A percentile compares a stretch with the other conserved stretches of the same genome.
Evolutionary conservation across 1,140 invertebrate genomes (phyloP).

Genomic region (Bacillus rossius): DNA sequence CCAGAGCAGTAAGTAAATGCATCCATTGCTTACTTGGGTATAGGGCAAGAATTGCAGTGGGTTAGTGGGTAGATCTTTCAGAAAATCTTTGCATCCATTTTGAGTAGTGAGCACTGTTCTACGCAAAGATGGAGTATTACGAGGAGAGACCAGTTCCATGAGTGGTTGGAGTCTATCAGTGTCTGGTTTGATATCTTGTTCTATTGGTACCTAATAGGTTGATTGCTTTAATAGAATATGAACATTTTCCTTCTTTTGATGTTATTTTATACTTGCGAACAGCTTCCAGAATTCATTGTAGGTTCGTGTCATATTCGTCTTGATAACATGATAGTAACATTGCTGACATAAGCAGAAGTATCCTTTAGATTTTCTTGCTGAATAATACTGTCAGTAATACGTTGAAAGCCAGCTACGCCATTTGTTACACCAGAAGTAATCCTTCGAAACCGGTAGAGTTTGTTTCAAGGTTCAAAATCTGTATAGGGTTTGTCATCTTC

Average conservation of each 20-base stretch:
- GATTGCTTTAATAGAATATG: neutral
- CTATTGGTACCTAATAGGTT: neutral
- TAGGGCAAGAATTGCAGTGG: neutral
- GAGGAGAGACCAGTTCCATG: neutral
- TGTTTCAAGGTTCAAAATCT: slow-evolving; percentile 18
- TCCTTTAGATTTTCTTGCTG: slow-evolving; percentile 8
- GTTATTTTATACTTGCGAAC: neutral
- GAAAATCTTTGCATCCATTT: neutral
- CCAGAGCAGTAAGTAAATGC: neutral
- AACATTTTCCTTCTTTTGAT: neutral
- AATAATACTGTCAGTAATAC: slow-evolving; percentile 21
- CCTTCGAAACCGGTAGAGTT: slow-evolving; percentile 18
- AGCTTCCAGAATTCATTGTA: slow-evolving; percentile 4
- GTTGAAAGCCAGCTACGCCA: slow-evolving; percentile 19
- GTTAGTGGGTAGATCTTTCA: neutral
- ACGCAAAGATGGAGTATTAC: neutral
- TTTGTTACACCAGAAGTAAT: slow-evolving; percentile 28
- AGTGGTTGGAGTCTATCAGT: neutral
- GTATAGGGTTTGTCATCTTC: slow-evolving; percentile 23
- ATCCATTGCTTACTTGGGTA: neutral
- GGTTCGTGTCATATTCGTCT: slow-evolving; percentile 7
- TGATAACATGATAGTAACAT: slow-evolving; percentile 17
- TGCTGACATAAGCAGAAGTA: slow-evolving; percentile 10
- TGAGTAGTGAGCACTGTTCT: neutral
- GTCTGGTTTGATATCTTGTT: neutral